Conservation (phyloP, 1,140 invertebrate species). For the Proales similis region DNA sequence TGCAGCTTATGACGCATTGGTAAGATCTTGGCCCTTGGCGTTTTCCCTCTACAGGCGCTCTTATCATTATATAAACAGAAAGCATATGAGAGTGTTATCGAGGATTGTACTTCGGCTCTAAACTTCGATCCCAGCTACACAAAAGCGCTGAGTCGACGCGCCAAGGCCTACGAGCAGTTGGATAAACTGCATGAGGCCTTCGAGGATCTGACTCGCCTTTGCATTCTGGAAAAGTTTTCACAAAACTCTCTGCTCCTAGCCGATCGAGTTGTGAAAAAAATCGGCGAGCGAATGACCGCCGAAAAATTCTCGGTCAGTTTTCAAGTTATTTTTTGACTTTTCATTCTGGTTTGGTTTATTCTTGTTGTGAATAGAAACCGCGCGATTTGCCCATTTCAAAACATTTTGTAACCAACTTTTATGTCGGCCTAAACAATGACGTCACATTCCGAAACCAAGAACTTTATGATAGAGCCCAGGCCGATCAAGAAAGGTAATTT, state of each 20-base stretch:
- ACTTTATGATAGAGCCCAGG: slow-evolving; percentile 34
- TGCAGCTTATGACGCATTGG: slow-evolving; percentile 82
- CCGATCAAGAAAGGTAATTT: slow-evolving; percentile 8
- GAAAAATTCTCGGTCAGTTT: slow-evolving; percentile 18
- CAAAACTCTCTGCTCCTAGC: slow-evolving; percentile 3
- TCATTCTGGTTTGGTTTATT: background rate
- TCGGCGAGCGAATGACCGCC: slow-evolving; percentile 26
- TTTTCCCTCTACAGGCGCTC: slow-evolving; percentile 5
- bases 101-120: slow-evolving; percentile 76
- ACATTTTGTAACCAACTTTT: slow-evolving; percentile 37
- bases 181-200: slow-evolving; percentile 70
- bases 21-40: slow-evolving; percentile 46
- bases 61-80: slow-evolving; percentile 56
- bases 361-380: background rate
- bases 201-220: slow-evolving; percentile 56
- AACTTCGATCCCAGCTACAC: slow-evolving; percentile 76
- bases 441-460: slow-evolving; percentile 20
- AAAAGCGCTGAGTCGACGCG: slow-evolving; percentile 75
- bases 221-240: slow-evolving; percentile 29
- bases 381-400: slow-evolving; percentile 30
- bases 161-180: slow-evolving; percentile 70
- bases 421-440: slow-evolving; percentile 34
- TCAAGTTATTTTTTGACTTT: background rate
- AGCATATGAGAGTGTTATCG: slow-evolving; percentile 72
- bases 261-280: slow-evolving; percentile 37